A percentile compares a stretch with the other conserved stretches of the same genome.
phyloP scores from a whole-genome alignment of 37 sponge, comb jelly and placozoan species.

The Ephydatia muelleri region DNA sequence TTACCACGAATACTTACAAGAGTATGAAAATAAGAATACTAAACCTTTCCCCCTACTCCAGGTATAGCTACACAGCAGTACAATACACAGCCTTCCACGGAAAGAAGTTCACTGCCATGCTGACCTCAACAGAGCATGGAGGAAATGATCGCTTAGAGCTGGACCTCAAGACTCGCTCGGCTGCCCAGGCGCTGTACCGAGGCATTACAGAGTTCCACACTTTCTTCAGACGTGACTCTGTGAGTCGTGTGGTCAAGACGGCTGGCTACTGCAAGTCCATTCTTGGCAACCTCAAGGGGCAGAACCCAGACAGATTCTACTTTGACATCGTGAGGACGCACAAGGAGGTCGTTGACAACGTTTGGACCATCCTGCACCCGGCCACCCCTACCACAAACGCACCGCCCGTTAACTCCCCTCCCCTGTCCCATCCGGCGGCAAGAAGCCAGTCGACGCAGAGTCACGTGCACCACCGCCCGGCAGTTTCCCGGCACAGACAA shows the following conservation, averaged over 20 bases:
- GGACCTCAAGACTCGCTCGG: slow-evolving; percentile 56
- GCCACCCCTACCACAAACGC: slow-evolving; percentile 7
- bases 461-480: neutral
- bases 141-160: slow-evolving; percentile 21
- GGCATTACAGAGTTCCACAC: slow-evolving; percentile 83
- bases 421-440: neutral
- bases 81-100: slow-evolving; percentile 77
- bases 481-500: neutral
- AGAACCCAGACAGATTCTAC: slow-evolving; percentile 67
- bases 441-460: neutral
- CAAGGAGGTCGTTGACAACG: slow-evolving; percentile 65
- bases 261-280: slow-evolving; percentile 75
- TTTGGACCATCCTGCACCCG: slow-evolving; percentile 63
- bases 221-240: slow-evolving; percentile 71
- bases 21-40: neutral
- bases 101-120: slow-evolving; percentile 66
- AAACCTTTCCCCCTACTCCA: slow-evolving; percentile 31
- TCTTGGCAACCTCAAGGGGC: slow-evolving; percentile 60
- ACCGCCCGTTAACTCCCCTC: slow-evolving; percentile 16
- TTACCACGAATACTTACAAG: neutral
- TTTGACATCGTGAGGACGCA: slow-evolving; percentile 80
- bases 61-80: slow-evolving; percentile 59
- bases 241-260: slow-evolving; percentile 58
- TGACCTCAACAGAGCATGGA: slow-evolving; percentile 6
- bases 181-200: slow-evolving; percentile 72